Evolutionary conservation across 2,888 invertebrate genomes (phyloP).

Genomic region (Papilio elwesi): DNA sequence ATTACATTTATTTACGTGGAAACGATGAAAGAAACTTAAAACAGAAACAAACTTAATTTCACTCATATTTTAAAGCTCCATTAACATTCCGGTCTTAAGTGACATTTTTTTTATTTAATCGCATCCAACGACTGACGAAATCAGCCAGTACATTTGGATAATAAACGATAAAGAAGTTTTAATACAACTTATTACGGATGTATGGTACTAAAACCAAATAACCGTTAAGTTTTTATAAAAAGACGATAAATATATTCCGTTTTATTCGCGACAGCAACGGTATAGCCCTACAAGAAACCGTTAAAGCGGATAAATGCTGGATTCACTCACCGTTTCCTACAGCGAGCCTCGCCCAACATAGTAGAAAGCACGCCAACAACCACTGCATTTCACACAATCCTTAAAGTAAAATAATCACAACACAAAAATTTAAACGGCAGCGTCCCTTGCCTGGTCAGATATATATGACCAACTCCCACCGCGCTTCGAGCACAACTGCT

Average conservation of each 20-base stretch:
- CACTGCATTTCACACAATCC: conserved; percentile 75
- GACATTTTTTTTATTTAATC: background rate
- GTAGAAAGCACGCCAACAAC: conserved; percentile 63
- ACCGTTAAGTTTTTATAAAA: conserved; percentile 16
- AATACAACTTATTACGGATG: background rate
- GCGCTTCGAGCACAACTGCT: conserved; percentile 64
- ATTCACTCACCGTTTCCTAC: conserved; percentile 66
- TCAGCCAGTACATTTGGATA: background rate
- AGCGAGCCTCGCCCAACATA: conserved; percentile 62
- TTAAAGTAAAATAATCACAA: conserved; percentile 55
- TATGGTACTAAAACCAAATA: background rate
- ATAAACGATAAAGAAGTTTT: background rate
- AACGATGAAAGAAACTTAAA: background rate
- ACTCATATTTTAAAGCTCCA: background rate
- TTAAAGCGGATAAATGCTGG: conserved; percentile 8
- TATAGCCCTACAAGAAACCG: conserved; percentile 28
- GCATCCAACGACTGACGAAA: background rate
- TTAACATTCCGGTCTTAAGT: background rate
- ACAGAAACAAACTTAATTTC: background rate
- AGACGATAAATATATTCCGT: conserved; percentile 17
- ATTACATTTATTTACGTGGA: no score
- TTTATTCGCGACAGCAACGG: conserved; percentile 35
- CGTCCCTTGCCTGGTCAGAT: conserved; percentile 45
- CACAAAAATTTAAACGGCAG: conserved; percentile 52
- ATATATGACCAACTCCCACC: conserved; percentile 57